A percentile compares a stretch with the other conserved stretches of the same genome.
These are phyloP conservation scores for Psittacula cyanocephala DNA, from an alignment of 2,113 vertebrate species.

Conservation along the genomic window DNA sequence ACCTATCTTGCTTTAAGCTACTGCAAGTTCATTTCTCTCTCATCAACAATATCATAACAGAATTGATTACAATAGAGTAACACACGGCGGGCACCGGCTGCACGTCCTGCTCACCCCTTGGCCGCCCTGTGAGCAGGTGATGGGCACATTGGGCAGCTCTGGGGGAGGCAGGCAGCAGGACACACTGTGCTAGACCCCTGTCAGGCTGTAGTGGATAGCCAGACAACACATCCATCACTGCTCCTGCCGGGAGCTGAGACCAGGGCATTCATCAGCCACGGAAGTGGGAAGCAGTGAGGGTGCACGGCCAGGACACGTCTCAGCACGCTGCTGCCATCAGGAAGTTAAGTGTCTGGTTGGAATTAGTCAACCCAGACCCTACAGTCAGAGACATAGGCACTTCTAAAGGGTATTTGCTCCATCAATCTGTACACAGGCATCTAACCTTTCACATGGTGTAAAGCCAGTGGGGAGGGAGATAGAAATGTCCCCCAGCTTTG, in stretches of 20 bases:
- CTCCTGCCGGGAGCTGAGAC: neutral
- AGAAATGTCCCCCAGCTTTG: neutral
- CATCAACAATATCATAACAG: neutral
- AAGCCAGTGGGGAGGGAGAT: neutral
- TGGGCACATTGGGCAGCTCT: neutral
- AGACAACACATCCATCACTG: neutral
- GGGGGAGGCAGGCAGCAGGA: neutral
- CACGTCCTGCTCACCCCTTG: neutral
- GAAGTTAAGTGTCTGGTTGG: neutral
- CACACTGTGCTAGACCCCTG: rapidly evolving
- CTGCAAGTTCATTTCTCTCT: conserved; percentile 46
- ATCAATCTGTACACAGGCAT: neutral
- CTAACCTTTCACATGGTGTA: rapidly evolving
- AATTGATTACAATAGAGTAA: neutral
- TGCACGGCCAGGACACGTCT: rapidly evolving
- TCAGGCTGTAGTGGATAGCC: neutral
- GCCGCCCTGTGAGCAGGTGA: neutral
- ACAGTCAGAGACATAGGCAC: neutral
- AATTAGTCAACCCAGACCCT: neutral
- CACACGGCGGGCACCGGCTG: rapidly evolving
- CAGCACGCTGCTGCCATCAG: neutral
- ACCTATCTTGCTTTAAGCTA: conserved; percentile 64
- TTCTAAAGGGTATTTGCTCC: neutral
- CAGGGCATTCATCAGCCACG: neutral
- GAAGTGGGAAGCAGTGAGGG: neutral